Conservation (phyloP, 2,113 vertebrate genomes). For the Proteles cristata region DNA sequence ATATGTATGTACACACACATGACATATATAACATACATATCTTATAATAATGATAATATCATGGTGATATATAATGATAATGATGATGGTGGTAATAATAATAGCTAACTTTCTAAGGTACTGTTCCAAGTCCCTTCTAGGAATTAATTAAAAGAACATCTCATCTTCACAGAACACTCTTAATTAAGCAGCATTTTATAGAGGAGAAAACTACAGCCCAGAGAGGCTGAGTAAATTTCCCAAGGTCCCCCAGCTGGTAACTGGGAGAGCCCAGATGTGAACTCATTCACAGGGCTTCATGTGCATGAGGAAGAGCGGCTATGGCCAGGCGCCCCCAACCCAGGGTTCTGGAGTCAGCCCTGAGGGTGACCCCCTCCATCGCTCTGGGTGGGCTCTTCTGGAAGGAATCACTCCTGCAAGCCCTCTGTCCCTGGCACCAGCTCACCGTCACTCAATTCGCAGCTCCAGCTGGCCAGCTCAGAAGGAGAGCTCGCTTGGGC, state of each 20-base stretch:
- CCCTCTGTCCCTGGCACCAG: background rate
- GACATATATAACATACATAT: background rate
- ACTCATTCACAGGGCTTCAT: accelerated
- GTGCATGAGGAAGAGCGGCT: background rate
- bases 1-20: too few relatives aligned
- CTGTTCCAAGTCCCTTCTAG: background rate
- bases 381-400: background rate
- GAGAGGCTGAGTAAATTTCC: background rate
- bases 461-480: background rate
- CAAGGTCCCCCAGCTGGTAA: background rate
- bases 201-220: background rate
- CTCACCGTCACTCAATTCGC: background rate
- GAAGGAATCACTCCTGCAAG: background rate
- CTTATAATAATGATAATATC: background rate
- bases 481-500: background rate
- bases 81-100: background rate
- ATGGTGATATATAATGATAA: background rate
- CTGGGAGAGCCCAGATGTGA: background rate
- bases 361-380: too few relatives aligned
- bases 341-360: background rate
- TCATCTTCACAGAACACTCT: background rate
- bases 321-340: background rate
- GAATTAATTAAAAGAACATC: background rate
- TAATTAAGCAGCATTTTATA: background rate
- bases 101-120: background rate